Evolutionary conservation across 2,888 invertebrate genomes (phyloP), one percentile per base, ranked within the genome.

Genomic region (Apamea sordens): DNA sequence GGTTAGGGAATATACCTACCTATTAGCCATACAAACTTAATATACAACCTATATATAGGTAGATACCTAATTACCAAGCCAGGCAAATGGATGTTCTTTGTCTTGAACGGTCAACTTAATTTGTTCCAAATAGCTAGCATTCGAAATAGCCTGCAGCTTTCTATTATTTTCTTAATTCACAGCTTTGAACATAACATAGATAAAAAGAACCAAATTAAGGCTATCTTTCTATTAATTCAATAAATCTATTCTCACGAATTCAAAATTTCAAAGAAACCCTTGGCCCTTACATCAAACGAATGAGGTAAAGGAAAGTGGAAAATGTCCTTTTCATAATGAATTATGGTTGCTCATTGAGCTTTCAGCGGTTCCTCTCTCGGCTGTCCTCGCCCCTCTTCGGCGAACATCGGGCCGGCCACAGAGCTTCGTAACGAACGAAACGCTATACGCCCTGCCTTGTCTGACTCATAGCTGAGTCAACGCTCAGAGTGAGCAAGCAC

Each of bases 301-400:
- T 80, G 84, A 87, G 87, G 89, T 89, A 90, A 87, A 86, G 84
- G 89, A 89, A 93, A 93, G 91, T 92, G 91, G 92, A 90, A 93
- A 93, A 94, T 93, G 92, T 94, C 93, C 92, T 93, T 93, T 93
- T 93, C 92, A 92, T 92, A 93, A 93, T 93, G 93, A 94, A 94
- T 94, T 94, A 95, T 94, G 93, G 93, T 92, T 93, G 93, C 93
- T 94, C 94, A 95, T 94, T 96, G 95, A 95, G 95, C 94, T 95
- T 95, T 95, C 94, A 93, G 93, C 91, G 91, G 90, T 89, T 92
- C 92, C 87, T 84, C 89, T 81, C 85, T 93, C 93, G 92, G 83
- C 88, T 84, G 85, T 89, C 89, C 85, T 87, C 93, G 93, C 83
- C 80, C 28, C 72, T 76, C 82, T 86, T 95, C 95, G 96, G 91